phyloP scores from a whole-genome alignment of 1,140 invertebrate species.

The Reticulitermes speratus region DNA sequence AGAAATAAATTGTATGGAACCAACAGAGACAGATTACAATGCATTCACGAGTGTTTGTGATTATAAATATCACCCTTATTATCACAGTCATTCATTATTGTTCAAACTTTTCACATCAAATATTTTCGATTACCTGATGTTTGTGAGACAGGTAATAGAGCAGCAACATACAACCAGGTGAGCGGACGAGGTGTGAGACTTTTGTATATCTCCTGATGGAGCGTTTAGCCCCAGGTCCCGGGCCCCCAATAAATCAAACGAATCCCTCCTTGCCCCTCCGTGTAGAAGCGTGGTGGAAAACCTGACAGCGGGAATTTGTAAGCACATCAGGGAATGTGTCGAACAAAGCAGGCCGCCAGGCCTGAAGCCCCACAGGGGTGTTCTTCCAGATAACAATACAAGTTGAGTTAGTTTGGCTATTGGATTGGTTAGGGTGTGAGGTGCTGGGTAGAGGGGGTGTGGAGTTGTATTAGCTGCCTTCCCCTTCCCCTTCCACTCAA shows the following conservation, averaged over 20 bases:
- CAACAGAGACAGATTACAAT: no score
- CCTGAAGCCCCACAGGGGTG: constrained; percentile 9
- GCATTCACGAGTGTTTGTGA: no score
- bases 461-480: constrained; percentile 6
- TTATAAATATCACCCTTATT: no score
- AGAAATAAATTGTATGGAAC: no score
- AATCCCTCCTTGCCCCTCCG: not conserved
- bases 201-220: constrained; percentile 11
- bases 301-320: constrained; percentile 17
- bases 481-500: not conserved
- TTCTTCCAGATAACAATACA: not conserved
- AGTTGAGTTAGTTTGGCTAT: constrained; percentile 17
- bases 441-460: not conserved
- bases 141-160: not conserved
- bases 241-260: constrained; percentile 26
- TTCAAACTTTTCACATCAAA: no score
- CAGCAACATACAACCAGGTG: not conserved
- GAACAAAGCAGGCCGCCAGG: constrained; percentile 20
- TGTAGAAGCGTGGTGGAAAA: not conserved
- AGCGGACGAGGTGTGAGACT: not conserved
- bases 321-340: constrained; percentile 22
- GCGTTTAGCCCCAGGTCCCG: constrained; percentile 24
- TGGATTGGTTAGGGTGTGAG: constrained; percentile 17
- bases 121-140: not conserved
- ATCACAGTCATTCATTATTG: no score